Base-by-base conservation (phyloP, 2,797 vertebrate species). In the Erpetoichthys calabaricus region DNA sequence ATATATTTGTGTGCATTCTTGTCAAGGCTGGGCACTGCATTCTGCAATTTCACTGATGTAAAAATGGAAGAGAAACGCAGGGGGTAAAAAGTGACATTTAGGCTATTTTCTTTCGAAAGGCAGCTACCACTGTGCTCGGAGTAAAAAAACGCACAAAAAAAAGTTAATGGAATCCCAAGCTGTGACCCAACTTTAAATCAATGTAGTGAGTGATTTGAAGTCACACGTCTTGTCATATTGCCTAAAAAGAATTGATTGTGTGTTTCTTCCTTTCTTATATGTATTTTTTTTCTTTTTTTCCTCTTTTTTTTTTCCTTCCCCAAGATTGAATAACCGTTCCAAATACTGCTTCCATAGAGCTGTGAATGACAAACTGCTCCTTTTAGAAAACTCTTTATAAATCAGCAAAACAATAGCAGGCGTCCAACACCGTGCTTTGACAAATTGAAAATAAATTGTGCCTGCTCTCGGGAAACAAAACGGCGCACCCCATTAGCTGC, bases 361-460 rank as follows among this genome's bases (percentile, higher is more conserved):
- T 64, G 47, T 70, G 71, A 83, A 74, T 83, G 78, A 84, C 80
- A 85, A 81, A 80, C 74, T 74, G 76, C 67, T 70, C 78, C 65
- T 73, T 74, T 76, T 70, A 75, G 73, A 71, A 73, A 78, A 75
- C 73, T 80, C 79, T 72, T 82, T 81, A 88, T 88, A 87, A 89
- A 90, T 88, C 84, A 84, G 64, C 70, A 69, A 74, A 77, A 72
- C 79, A 83, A 83, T 67, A 60, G 67, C 68, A 57, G 45, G 60
- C 47, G 59, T 67, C 64, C 61, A 45, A 57, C 66, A 67, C 65
- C 72, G 71, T 44, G 2, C 25, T 68, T 72, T 82, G 87, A 86
- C 75, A 83, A 82, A 75, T 77, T 72, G 73, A 78, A 87, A 85
- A 86, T 75, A 82, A 82, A 88, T 85, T 70, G 73, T 64, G 67